Percentiles rank a stretch among this genome's conserved stretches.
These are phyloP conservation scores for Neria commutata DNA, from an alignment of 2,888 invertebrate species.

Conservation along the genomic window DNA sequence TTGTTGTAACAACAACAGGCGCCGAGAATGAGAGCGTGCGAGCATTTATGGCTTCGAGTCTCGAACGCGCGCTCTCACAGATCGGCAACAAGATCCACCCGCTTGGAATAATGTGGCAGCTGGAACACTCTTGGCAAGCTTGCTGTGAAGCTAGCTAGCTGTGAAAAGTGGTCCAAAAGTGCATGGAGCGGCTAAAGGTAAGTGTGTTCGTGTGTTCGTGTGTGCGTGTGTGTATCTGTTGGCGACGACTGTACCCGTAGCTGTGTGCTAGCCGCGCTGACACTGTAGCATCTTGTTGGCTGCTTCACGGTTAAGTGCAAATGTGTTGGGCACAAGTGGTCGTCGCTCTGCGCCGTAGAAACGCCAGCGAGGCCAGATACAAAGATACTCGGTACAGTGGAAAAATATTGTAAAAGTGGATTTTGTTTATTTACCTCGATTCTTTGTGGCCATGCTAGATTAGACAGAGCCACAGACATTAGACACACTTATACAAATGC, in stretches of 20 bases:
- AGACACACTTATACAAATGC: not conserved
- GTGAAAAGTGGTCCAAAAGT: not conserved
- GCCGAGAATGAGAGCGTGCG: too few relatives aligned
- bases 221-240: slow-evolving; percentile 1
- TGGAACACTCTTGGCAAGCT: not conserved
- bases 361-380: not conserved
- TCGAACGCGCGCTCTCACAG: too few relatives aligned
- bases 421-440: not conserved
- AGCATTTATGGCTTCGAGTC: too few relatives aligned
- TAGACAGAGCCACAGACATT: not conserved
- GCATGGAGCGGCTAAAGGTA: too few relatives aligned
- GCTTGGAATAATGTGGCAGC: not conserved
- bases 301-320: not conserved
- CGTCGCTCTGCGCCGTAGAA: too few relatives aligned
- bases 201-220: not conserved
- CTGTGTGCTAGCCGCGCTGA: slow-evolving; percentile 4
- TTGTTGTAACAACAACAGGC: too few relatives aligned
- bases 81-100: not conserved
- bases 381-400: not conserved
- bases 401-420: not conserved
- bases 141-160: too few relatives aligned
- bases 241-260: slow-evolving; percentile 9
- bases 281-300: not conserved
- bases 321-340: not conserved
- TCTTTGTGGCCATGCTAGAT: not conserved